Percentiles rank a stretch among this genome's conserved stretches.
Conservation (phyloP, 2,113 vertebrate genomes). For the Haemorhous mexicanus region DNA sequence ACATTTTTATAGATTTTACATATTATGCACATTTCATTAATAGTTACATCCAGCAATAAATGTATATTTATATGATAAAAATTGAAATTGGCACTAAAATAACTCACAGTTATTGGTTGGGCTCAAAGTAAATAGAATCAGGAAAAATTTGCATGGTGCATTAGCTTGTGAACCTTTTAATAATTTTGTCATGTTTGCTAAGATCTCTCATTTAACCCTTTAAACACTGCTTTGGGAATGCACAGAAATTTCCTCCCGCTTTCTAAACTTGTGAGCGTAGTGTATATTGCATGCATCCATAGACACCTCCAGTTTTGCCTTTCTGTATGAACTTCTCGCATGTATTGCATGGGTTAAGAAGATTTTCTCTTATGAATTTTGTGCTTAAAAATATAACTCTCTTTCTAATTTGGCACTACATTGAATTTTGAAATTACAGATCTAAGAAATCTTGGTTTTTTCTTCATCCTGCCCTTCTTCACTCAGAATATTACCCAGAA, state of each 20-base stretch:
- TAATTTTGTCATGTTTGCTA: background rate
- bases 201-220: background rate
- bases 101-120: slow-evolving; percentile 13
- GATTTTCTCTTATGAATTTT: background rate
- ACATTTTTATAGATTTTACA: slow-evolving; percentile 53
- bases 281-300: background rate
- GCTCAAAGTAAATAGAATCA: background rate
- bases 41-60: background rate
- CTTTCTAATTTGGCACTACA: background rate
- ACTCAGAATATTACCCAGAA: background rate
- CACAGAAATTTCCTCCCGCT: background rate
- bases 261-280: background rate
- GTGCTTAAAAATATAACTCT: slow-evolving; percentile 9
- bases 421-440: slow-evolving; percentile 7
- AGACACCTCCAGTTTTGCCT: background rate
- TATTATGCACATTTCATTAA: slow-evolving; percentile 51
- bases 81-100: slow-evolving; percentile 29
- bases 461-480: background rate
- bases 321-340: background rate
- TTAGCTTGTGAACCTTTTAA: background rate
- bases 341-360: background rate
- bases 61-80: slow-evolving; percentile 34
- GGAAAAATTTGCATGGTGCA: background rate
- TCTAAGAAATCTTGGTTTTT: background rate
- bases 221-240: background rate